phyloP scores from a whole-genome alignment of 2,888 invertebrate species.

The Congeria kusceri region DNA sequence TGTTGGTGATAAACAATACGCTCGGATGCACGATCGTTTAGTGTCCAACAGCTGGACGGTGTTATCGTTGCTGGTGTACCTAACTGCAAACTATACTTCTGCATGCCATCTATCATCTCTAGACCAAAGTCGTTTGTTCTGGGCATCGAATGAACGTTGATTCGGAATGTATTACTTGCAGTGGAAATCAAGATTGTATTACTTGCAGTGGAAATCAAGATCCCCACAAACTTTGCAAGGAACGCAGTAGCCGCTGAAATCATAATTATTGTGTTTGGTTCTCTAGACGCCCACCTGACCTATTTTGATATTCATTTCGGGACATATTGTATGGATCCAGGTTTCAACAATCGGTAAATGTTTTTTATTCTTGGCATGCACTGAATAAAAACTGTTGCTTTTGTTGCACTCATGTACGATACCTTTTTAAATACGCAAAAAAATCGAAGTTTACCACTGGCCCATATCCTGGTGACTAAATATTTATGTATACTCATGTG shows the following conservation, averaged over 20 bases:
- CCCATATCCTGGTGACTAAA: no score
- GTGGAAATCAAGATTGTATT: constrained; percentile 46
- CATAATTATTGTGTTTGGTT: background rate
- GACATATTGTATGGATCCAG: no score
- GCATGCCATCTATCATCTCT: constrained; percentile 45
- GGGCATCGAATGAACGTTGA: constrained; percentile 25
- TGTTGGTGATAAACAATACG: constrained; percentile 51
- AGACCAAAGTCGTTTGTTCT: constrained; percentile 43
- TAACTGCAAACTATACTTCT: constrained; percentile 26
- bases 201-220: no score
- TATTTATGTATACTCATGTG: no score
- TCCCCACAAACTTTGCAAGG: constrained; percentile 24
- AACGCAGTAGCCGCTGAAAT: background rate
- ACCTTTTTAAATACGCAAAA: no score
- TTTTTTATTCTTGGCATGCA: no score
- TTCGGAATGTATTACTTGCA: constrained; percentile 42
- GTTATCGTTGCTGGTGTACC: constrained; percentile 52
- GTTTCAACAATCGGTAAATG: no score
- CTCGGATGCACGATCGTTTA: constrained; percentile 37
- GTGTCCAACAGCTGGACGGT: constrained; percentile 55
- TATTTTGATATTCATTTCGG: constrained; percentile 56
- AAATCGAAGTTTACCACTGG: no score
- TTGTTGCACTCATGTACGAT: no score
- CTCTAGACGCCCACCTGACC: constrained; percentile 34
- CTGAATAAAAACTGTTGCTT: no score